Conservation (phyloP, 2,888 invertebrate species). For the Isotomurus palustris region DNA sequence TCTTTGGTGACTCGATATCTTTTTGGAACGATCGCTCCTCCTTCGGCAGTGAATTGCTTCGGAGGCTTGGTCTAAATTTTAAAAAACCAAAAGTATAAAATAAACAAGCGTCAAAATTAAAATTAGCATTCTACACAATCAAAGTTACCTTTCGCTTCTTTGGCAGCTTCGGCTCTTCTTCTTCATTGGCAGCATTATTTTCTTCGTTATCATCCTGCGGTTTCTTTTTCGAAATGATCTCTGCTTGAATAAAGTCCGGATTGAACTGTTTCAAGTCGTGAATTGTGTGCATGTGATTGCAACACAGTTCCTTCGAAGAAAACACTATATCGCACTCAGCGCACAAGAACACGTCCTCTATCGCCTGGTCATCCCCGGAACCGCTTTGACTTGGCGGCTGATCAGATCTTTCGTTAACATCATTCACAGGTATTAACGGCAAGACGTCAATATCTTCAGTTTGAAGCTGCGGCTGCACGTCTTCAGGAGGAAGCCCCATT, state of each 20-base stretch:
- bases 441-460: too few species aligned
- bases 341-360: conserved; percentile 39
- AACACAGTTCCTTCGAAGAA: conserved; percentile 38
- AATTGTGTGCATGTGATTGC: conserved; percentile 38
- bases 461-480: too few species aligned
- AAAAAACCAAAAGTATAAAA: conserved; percentile 6
- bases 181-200: too few species aligned
- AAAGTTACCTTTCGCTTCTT: neutral
- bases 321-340: conserved; percentile 42
- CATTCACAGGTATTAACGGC: too few species aligned
- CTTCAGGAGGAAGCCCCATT: too few species aligned
- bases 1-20: conserved; percentile 32
- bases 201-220: neutral
- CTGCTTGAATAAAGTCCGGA: conserved; percentile 35
- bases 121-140: neutral
- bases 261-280: conserved; percentile 38
- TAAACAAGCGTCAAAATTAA: neutral
- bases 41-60: conserved; percentile 20
- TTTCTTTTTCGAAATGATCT: conserved; percentile 15
- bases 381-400: neutral
- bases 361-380: conserved; percentile 7
- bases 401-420: too few species aligned
- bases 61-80: conserved; percentile 29
- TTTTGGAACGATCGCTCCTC: conserved; percentile 30
- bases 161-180: neutral